Conservation (phyloP, 1,140 invertebrate species). For the Leptonema lineaticorne region DNA sequence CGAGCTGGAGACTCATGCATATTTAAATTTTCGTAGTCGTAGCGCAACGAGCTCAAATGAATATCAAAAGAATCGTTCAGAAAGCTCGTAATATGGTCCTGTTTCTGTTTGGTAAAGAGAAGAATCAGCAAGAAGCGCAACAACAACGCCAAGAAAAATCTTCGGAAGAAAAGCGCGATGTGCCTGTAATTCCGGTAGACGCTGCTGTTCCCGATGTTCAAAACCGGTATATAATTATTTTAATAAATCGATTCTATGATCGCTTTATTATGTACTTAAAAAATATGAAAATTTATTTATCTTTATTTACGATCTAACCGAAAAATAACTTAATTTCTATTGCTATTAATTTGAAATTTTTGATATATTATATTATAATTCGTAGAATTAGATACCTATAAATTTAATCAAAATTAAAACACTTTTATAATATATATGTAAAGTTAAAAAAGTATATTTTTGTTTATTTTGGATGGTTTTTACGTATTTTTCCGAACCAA, state of each 20-base stretch:
- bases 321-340: too few relatives aligned
- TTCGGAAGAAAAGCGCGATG: background rate
- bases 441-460: too few relatives aligned
- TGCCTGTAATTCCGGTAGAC: background rate
- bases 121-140: conserved; percentile 5
- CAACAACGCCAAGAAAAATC: background rate
- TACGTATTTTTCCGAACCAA: background rate
- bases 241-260: too few relatives aligned
- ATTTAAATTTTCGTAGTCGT: background rate
- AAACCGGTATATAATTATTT: too few relatives aligned
- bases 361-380: too few relatives aligned
- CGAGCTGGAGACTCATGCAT: background rate
- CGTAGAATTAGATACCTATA: too few relatives aligned
- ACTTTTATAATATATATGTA: too few relatives aligned
- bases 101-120: conserved; percentile 6
- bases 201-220: background rate
- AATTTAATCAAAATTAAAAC: too few relatives aligned
- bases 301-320: too few relatives aligned
- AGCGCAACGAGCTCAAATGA: conserved; percentile 14
- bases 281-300: too few relatives aligned
- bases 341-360: too few relatives aligned
- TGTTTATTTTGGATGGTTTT: background rate
- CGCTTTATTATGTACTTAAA: too few relatives aligned
- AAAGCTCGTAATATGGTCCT: conserved; percentile 18
- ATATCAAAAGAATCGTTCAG: conserved; percentile 15